A percentile compares a stretch with the other conserved stretches of the same genome.
phyloP scores from a whole-genome alignment of 2,113 vertebrate species.

The Edolisoma coerulescens region DNA sequence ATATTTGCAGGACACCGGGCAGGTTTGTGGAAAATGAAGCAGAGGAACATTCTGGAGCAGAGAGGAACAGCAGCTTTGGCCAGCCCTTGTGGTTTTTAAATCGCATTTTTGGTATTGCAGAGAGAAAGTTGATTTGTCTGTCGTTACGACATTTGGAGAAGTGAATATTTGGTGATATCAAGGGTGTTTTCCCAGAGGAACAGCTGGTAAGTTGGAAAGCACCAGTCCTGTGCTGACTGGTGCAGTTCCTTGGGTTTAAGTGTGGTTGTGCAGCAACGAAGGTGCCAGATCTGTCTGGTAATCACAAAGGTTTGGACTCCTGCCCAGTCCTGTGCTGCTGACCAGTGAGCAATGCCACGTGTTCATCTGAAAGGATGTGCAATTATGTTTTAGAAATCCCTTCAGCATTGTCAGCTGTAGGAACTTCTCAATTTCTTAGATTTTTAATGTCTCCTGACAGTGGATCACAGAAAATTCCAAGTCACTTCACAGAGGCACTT shows the following conservation, averaged over 20 bases:
- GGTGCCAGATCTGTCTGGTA: background rate
- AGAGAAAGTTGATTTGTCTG: background rate
- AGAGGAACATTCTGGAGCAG: background rate
- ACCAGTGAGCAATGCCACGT: accelerated
- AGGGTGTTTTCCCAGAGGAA: background rate
- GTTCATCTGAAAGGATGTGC: background rate
- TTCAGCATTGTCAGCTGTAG: background rate
- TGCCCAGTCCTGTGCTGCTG: background rate
- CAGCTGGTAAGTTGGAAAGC: background rate
- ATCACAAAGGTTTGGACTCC: background rate
- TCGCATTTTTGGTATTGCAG: background rate
- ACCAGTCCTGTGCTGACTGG: background rate
- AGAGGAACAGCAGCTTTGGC: background rate
- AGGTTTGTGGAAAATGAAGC: background rate
- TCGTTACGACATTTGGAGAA: background rate
- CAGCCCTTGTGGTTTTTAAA: background rate
- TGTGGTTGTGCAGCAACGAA: background rate
- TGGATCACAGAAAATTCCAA: background rate
- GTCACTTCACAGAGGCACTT: background rate
- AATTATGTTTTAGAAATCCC: background rate
- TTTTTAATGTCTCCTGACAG: background rate
- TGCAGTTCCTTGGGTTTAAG: background rate
- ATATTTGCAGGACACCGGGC: background rate
- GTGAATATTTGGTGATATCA: background rate
- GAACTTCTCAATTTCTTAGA: background rate